Base-by-base conservation (phyloP, 2,888 invertebrate species). In the Rhagonycha lutea region DNA sequence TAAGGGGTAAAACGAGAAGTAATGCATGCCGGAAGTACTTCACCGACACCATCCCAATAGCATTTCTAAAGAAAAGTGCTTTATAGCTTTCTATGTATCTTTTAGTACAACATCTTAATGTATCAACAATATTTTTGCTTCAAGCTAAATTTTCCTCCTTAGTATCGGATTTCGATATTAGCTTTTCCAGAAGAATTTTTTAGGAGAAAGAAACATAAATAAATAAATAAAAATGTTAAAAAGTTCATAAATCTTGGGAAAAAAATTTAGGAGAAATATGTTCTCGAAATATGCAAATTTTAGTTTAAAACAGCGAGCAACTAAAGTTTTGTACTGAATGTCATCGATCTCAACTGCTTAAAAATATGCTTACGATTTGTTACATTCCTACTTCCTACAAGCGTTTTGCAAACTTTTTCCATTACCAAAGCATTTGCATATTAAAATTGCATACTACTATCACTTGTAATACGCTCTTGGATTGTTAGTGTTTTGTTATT, bases 341-440 rank as follows among this genome's bases (percentile, higher is more conserved):
- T 70, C 74, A 74, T 74, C 70, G 74, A 70, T 65, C 47, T 68
- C 63, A 74, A 74, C 24, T 65, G 70, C 74, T 65, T 70, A 67
- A 29, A 74, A 70, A 74, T 74, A 70, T 74, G 68, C 61, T 73
- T 67, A 70, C 61, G 29, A 70, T 74, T 74, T 74, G 70, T 74
- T 67, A 70, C 74, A 70, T 67, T 11, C 24, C 67, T 74, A 60
- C 61, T 74, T 74, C 63, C 70, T 61, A 74, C 67, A 70, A 74
- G 67, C 70, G 74, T 62, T 68, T 74, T 28, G 47, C 14, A 70
- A 74, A 74, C 62, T 74, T 74, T 74, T 74, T 74, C 74, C 74
- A 74, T 74, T 74, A 74, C 70, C 47, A 74, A 74, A 70, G 68
- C 74, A 74, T 74, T 74, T 74, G 67, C 74, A 74, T 74, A 70